These are phyloP conservation scores for Pachypeltis micranthus DNA, from an alignment of 1,140 invertebrate species.

Conservation along the genomic window DNA sequence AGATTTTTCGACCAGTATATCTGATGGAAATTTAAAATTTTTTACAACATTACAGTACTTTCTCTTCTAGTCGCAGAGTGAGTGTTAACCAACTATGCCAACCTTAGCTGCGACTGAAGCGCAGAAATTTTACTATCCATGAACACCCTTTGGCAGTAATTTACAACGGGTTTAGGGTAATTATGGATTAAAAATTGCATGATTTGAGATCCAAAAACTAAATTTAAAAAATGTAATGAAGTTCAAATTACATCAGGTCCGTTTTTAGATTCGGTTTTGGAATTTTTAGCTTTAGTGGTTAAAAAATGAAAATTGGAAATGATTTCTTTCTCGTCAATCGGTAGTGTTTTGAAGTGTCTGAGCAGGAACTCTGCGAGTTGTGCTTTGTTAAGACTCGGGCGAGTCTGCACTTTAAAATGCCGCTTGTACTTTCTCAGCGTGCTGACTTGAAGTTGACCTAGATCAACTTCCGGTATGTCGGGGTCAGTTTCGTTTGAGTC, in stretches of 20 bases:
- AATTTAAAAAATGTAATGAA: not conserved
- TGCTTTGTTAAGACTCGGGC: slow-evolving; percentile 84
- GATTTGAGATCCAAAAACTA: slow-evolving; percentile 8
- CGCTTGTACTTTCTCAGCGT: slow-evolving; percentile 84
- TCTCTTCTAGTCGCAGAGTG: no score
- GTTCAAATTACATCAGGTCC: not conserved
- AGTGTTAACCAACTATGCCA: no score
- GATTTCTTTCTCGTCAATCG: slow-evolving; percentile 86
- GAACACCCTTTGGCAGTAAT: no score
- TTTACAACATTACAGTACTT: no score
- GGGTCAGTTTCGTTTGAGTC: slow-evolving; percentile 67
- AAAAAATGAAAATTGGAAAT: slow-evolving; percentile 94
- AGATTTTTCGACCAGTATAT: no score
- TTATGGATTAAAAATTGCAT: no score
- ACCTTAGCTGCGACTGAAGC: no score
- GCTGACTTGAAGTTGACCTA: slow-evolving; percentile 84
- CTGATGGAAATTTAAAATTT: no score
- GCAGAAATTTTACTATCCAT: no score
- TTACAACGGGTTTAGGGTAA: no score
- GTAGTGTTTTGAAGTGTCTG: slow-evolving; percentile 89
- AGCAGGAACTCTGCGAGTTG: slow-evolving; percentile 90
- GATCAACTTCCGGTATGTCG: slow-evolving; percentile 83
- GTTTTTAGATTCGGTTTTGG: not conserved
- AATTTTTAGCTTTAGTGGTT: not conserved
- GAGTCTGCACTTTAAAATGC: slow-evolving; percentile 81